Conservation (phyloP, 1,140 invertebrate species). For the Drosophila gunungcola region DNA sequence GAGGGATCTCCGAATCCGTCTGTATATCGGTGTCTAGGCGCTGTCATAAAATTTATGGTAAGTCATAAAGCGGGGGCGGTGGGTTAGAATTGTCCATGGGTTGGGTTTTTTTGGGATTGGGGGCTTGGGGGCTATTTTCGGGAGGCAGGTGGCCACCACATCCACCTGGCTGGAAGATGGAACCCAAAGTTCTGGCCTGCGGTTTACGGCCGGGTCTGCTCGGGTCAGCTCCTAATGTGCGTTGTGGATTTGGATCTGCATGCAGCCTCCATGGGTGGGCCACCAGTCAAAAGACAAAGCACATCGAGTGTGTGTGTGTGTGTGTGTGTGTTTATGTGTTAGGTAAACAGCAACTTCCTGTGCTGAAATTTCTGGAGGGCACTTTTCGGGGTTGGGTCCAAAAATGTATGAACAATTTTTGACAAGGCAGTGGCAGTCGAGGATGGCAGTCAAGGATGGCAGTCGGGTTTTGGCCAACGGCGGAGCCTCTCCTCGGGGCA, state of each 20-base stretch:
- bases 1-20: slow-evolving; percentile 45
- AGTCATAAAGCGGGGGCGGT: slow-evolving; percentile 67
- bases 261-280: slow-evolving; percentile 54
- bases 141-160: slow-evolving; percentile 33
- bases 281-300: slow-evolving; percentile 37
- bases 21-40: slow-evolving; percentile 65
- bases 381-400: slow-evolving; percentile 10
- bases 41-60: slow-evolving; percentile 79
- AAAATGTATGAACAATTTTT: slow-evolving; percentile 80
- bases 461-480: slow-evolving; percentile 34
- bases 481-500: slow-evolving; percentile 68
- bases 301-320: background rate
- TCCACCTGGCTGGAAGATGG: slow-evolving; percentile 10
- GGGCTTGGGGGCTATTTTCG: slow-evolving; percentile 19
- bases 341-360: slow-evolving; percentile 81
- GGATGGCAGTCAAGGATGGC: slow-evolving; percentile 41
- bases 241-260: slow-evolving; percentile 71
- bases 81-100: slow-evolving; percentile 12
- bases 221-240: slow-evolving; percentile 72
- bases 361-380: slow-evolving; percentile 57
- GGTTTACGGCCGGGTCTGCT: slow-evolving; percentile 56
- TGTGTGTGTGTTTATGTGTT: slow-evolving; percentile 26
- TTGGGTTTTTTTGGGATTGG: slow-evolving; percentile 1
- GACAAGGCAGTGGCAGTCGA: slow-evolving; percentile 51
- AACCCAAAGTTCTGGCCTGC: slow-evolving; percentile 19